Conservation (phyloP, 2,797 vertebrate genomes). For the Coregonus suidteri region DNA sequence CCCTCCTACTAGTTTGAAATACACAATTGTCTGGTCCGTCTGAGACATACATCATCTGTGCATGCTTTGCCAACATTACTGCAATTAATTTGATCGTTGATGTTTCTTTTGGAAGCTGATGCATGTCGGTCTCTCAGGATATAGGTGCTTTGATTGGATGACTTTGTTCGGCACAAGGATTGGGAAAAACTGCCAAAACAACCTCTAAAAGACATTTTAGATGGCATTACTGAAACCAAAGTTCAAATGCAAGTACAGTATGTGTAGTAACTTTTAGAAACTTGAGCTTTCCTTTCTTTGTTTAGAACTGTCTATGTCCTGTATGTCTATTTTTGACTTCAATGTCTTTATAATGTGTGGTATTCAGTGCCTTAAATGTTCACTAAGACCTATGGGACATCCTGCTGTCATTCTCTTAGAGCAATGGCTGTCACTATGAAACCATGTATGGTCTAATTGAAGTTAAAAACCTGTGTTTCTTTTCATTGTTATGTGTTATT, state of each 20-base stretch:
- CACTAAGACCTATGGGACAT: background rate
- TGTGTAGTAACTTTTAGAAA: background rate
- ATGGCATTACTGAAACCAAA: background rate
- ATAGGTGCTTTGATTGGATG: background rate
- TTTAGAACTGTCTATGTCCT: background rate
- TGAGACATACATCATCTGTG: background rate
- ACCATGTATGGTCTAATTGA: no score
- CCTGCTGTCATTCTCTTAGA: background rate
- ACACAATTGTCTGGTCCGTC: background rate
- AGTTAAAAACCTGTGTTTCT: no score
- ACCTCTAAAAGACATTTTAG: background rate
- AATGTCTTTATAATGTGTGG: background rate
- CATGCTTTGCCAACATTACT: background rate
- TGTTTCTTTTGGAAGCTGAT: background rate
- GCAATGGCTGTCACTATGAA: background rate
- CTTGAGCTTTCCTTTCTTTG: background rate
- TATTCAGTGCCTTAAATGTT: background rate
- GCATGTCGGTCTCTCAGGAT: background rate
- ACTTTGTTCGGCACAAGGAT: background rate
- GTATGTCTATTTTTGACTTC: background rate
- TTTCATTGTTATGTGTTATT: background rate
- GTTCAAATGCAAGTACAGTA: background rate
- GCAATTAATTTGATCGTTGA: background rate
- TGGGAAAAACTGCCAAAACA: background rate
- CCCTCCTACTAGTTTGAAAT: background rate